Evolutionary conservation across 2,888 invertebrate genomes (phyloP).

Genomic region (Oscheius sp.): DNA sequence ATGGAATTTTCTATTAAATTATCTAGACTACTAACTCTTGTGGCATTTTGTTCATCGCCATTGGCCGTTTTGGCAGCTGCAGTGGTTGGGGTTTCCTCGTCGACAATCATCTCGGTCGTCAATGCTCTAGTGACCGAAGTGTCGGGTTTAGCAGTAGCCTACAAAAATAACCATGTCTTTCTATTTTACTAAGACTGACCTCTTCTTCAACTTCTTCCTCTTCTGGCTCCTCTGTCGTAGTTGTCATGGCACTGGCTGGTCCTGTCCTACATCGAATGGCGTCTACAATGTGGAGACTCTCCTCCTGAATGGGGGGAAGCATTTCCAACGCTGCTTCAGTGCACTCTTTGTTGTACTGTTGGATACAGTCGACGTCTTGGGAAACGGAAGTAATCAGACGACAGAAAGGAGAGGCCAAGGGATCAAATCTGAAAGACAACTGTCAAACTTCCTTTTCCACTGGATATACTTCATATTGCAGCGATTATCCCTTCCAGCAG

Average conservation of each 20-base stretch:
- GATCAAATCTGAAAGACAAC: constrained; percentile 35
- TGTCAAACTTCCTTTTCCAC: not conserved
- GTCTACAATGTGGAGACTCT: constrained; percentile 62
- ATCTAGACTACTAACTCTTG: not conserved
- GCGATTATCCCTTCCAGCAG: constrained; percentile 37
- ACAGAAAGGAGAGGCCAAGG: constrained; percentile 37
- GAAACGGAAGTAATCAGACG: constrained; percentile 36
- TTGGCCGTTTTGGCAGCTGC: not conserved
- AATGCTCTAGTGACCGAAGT: constrained; percentile 6
- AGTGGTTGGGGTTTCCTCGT: constrained; percentile 11
- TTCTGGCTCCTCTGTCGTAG: constrained; percentile 4
- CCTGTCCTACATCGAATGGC: constrained; percentile 50
- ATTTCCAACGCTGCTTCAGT: constrained; percentile 61
- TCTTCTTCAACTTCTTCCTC: constrained; percentile 19
- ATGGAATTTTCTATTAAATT: not conserved
- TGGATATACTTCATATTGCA: constrained; percentile 44
- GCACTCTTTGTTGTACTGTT: constrained; percentile 34
- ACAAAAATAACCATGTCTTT: no score
- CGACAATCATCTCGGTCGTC: constrained; percentile 28
- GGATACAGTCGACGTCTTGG: constrained; percentile 40
- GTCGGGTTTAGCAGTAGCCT: not conserved
- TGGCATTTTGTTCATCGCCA: constrained; percentile 5
- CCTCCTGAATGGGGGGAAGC: constrained; percentile 64
- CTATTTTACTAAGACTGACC: not conserved
- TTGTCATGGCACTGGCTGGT: not conserved